Evolutionary conservation across 1,140 invertebrate species (phyloP), one percentile per base, ranked within the genome.

Genomic region (Drosophila tani): DNA sequence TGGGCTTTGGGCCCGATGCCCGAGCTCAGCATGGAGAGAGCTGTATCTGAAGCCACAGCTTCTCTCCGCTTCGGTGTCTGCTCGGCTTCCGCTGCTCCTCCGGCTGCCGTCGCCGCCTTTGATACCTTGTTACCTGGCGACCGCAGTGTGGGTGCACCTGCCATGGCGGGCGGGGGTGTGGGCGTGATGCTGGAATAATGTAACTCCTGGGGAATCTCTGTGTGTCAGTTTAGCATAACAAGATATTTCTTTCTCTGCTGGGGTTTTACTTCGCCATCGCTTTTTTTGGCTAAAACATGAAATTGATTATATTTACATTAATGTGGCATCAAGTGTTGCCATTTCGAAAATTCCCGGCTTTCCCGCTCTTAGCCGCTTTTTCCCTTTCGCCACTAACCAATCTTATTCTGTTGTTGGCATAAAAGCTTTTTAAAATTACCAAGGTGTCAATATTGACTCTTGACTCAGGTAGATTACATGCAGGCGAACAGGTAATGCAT

Each of bases 241-340:
- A 90, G 85, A 90, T 90, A 90, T 90, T 90, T 81, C 85, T 81
- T 79, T 84, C 80, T 69, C 75, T 65, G 66, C 57, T 51, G 64
- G 62, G 68, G 68, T 79, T 71, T 68, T 63, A 40, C 73, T 29
- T 43, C 35, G 66, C 59, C 50, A 71, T 77, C 47, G 53, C 75
- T 70, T 83, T 88, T 88, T 90, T 90, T 58, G 77, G 81, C 85
- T 82, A 90, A 91, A 90, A 90, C 85, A 91, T 82, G 75, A 90
- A 90, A 90, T 90, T 90, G 85, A 90, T 90, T 90, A 90, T 90
- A 90, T 90, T 90, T 90, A 91, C 85, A 90, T 90, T 90, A 90
- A 90, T 91, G 86, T 77, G 79, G 79, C 82, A 68, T 91, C 81
- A 90, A 91, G 81, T 82, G 85, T 79, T 90, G 84, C 74, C 78